Evolutionary conservation across 2,797 vertebrate species (phyloP).

Genomic region (Labeo calbasu): DNA sequence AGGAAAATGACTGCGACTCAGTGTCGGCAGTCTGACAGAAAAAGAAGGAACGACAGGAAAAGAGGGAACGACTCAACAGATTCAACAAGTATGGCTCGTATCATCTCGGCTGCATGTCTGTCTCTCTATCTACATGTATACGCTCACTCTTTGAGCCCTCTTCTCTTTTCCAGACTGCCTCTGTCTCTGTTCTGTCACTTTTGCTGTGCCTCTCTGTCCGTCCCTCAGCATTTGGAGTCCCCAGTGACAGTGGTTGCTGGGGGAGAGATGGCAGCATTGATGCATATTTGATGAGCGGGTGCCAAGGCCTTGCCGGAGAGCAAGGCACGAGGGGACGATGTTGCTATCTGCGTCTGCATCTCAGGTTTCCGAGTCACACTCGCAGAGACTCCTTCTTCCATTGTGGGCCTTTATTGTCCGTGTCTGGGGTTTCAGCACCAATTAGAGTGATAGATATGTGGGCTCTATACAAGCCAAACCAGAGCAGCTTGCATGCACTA

Average conservation of each 20-base stretch:
- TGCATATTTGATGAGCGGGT: constrained; percentile 70
- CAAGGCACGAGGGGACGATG: constrained; percentile 62
- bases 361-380: constrained; percentile 64
- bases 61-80: constrained; percentile 28
- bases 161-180: constrained; percentile 13
- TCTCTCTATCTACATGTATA: constrained; percentile 4
- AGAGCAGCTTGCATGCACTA: constrained; percentile 60
- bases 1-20: constrained; percentile 45
- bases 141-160: constrained; percentile 28
- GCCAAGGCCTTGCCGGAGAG: constrained; percentile 58
- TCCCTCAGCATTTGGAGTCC: constrained; percentile 53
- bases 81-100: constrained; percentile 40
- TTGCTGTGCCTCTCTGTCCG: constrained; percentile 38
- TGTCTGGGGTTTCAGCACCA: constrained; percentile 66
- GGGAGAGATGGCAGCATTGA: constrained; percentile 56
- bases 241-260: constrained; percentile 56
- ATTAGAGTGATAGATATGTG: constrained; percentile 63
- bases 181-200: constrained; percentile 36
- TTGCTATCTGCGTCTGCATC: constrained; percentile 53
- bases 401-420: constrained; percentile 60
- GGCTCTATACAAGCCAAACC: constrained; percentile 53
- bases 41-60: constrained; percentile 26
- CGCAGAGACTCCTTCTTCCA: constrained; percentile 54
- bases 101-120: constrained; percentile 8
- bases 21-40: constrained; percentile 37